Evolutionary conservation across 2,888 invertebrate species (phyloP).

Genomic region (Campopleginae sp.): DNA sequence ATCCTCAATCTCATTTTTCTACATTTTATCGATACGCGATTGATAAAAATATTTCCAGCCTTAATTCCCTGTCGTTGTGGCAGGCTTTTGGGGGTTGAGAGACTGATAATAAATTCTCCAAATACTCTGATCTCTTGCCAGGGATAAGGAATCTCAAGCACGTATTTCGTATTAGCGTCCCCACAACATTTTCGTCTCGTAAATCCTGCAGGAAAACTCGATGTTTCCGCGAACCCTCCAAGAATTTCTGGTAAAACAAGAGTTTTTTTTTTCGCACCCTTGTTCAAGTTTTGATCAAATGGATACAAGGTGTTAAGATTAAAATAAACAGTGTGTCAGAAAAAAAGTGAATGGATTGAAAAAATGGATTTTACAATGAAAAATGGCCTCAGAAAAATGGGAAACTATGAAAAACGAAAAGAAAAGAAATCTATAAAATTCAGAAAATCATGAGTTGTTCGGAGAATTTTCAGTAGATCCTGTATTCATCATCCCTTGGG

Average conservation of each 20-base stretch:
- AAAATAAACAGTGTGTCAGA: neutral
- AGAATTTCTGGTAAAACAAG: slow-evolving; percentile 76
- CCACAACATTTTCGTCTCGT: slow-evolving; percentile 22
- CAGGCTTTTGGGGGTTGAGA: neutral
- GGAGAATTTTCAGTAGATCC: neutral
- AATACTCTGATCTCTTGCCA: slow-evolving; percentile 30
- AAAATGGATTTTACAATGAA: neutral
- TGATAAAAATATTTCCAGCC: neutral
- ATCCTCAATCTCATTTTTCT: neutral
- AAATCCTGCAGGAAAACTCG: slow-evolving; percentile 56
- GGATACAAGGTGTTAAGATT: neutral
- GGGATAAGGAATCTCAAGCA: slow-evolving; percentile 34
- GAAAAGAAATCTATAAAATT: neutral
- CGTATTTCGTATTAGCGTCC: slow-evolving; percentile 51
- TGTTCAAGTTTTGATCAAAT: neutral
- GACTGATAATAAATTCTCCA: slow-evolving; percentile 41
- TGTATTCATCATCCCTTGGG: slow-evolving; percentile 41
- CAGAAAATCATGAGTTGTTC: neutral
- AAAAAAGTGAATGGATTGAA: neutral
- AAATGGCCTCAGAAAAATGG: neutral
- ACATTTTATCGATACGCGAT: neutral
- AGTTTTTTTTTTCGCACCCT: slow-evolving; percentile 41
- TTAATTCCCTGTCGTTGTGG: neutral
- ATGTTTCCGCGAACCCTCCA: slow-evolving; percentile 69
- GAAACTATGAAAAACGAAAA: neutral